phyloP scores from a whole-genome alignment of 2,888 invertebrate genomes.

The Drymonia ruficornis region DNA sequence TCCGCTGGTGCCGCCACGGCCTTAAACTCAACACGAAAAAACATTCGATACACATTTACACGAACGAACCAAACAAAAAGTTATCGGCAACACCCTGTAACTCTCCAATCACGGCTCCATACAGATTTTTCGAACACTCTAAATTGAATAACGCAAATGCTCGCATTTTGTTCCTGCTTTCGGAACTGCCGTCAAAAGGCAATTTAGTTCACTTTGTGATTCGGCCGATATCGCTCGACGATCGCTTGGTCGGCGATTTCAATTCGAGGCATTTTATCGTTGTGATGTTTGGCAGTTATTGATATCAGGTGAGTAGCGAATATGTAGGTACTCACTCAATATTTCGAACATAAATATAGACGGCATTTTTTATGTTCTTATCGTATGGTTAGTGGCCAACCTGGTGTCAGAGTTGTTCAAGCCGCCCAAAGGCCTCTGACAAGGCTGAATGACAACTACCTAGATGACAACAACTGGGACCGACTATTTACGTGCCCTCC shows the following conservation, averaged over 20 bases:
- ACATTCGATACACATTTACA: background rate
- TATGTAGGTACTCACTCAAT: background rate
- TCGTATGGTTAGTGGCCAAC: too few species aligned
- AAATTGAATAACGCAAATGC: constrained; percentile 30
- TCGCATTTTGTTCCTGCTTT: constrained; percentile 17
- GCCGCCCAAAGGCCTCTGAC: too few species aligned
- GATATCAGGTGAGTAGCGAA: constrained; percentile 22
- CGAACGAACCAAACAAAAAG: constrained; percentile 5
- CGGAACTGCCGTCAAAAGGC: constrained; percentile 34
- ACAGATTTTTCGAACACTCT: constrained; percentile 24
- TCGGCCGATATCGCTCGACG: constrained; percentile 50
- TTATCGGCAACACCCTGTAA: constrained; percentile 9
- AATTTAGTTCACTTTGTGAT: constrained; percentile 47
- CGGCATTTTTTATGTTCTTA: too few species aligned
- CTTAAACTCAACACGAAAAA: constrained; percentile 1
- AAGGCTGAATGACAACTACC: too few species aligned
- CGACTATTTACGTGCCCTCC: too few species aligned
- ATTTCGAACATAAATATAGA: background rate
- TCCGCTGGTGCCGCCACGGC: too few species aligned
- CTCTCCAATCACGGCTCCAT: constrained; percentile 10
- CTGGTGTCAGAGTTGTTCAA: too few species aligned
- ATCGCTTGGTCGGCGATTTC: constrained; percentile 41
- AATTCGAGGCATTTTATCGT: constrained; percentile 43
- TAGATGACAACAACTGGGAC: too few species aligned
- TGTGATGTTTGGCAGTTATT: constrained; percentile 34